Percentiles rank a stretch among this genome's conserved stretches.
phyloP scores from a whole-genome alignment of 2,797 vertebrate species.

The Scyliorhinus canicula region DNA sequence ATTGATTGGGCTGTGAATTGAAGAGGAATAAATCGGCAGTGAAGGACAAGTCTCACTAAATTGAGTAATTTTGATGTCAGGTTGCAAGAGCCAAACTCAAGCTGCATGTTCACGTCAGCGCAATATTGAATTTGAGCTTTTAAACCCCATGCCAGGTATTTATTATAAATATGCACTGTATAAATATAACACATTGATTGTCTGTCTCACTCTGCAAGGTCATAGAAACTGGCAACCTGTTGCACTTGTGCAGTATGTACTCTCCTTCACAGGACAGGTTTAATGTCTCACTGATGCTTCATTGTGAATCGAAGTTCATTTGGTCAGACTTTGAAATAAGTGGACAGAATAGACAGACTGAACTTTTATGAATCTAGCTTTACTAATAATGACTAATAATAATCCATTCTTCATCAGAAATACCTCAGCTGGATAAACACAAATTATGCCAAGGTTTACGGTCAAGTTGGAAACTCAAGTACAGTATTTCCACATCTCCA shows the following conservation, averaged over 20 bases:
- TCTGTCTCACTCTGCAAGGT: neutral
- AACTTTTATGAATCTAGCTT: neutral
- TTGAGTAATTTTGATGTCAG: neutral
- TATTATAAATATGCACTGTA: neutral
- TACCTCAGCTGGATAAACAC: neutral
- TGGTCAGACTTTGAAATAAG: neutral
- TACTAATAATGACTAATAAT: neutral
- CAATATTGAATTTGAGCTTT: neutral
- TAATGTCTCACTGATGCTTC: neutral
- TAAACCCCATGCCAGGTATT: neutral
- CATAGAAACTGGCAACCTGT: neutral
- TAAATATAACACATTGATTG: conserved; percentile 15
- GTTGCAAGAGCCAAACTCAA: neutral
- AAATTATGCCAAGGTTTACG: neutral
- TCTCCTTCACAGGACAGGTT: neutral
- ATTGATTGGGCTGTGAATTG: neutral
- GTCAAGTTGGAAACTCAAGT: neutral
- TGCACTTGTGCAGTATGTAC: neutral
- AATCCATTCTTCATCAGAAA: neutral
- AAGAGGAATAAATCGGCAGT: neutral
- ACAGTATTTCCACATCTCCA: neutral
- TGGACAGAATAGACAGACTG: neutral
- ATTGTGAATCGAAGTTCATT: neutral
- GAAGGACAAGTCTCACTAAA: neutral
- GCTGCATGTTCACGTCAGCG: neutral